A percentile compares a stretch with the other conserved stretches of the same genome.
Evolutionary conservation across 2,888 invertebrate genomes (phyloP).

Genomic region (Agriotes lineatus): DNA sequence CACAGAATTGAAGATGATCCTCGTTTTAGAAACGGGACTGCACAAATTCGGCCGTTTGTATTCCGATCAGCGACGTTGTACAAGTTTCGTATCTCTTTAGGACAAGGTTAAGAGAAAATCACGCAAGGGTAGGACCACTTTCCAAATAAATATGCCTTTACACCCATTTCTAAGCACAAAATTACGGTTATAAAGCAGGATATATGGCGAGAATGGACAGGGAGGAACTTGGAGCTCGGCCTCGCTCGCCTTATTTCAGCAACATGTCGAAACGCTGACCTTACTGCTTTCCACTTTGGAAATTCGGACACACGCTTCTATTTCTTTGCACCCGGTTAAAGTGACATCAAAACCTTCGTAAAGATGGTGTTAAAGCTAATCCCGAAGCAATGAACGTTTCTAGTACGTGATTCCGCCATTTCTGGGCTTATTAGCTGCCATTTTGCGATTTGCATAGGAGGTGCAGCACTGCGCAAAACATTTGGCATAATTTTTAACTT

Average conservation of each 20-base stretch:
- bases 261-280: slow-evolving; percentile 29
- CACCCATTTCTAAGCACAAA: slow-evolving; percentile 39
- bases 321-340: slow-evolving; percentile 45
- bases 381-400: slow-evolving; percentile 49
- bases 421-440: slow-evolving; percentile 39
- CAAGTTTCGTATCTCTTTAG: slow-evolving; percentile 64
- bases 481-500: no score
- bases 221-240: slow-evolving; percentile 9
- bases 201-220: slow-evolving; percentile 25
- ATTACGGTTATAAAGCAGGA: slow-evolving; percentile 33
- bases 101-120: slow-evolving; percentile 45
- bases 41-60: slow-evolving; percentile 64
- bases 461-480: neutral
- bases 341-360: slow-evolving; percentile 47
- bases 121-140: slow-evolving; percentile 40
- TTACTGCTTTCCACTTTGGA: slow-evolving; percentile 37
- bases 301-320: slow-evolving; percentile 41
- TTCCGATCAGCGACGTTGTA: slow-evolving; percentile 58
- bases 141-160: slow-evolving; percentile 40
- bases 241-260: slow-evolving; percentile 13
- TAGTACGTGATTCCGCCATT: slow-evolving; percentile 43
- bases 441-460: slow-evolving; percentile 40
- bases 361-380: slow-evolving; percentile 49
- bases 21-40: slow-evolving; percentile 52
- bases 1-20: slow-evolving; percentile 55